Base-by-base conservation (phyloP, 2,888 invertebrate genomes). In the Amphipoea lucens region DNA sequence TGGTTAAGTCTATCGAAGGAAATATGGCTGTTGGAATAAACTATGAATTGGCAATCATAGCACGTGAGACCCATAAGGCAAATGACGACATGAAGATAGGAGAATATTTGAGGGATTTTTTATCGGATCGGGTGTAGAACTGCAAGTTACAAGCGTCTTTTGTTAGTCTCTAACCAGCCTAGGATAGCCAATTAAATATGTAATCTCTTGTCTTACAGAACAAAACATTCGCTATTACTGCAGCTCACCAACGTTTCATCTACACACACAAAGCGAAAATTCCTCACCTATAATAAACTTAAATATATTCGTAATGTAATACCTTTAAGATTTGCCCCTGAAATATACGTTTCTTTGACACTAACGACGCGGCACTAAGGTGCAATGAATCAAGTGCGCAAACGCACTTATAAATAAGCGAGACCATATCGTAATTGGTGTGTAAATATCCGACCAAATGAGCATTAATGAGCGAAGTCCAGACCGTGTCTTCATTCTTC, bases 381-480 rank as follows among this genome's bases (percentile, higher is more conserved):
- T 88, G 91, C 92, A 90, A 94, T 95, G 93, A 94, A 95, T 95
- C 95, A 95, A 91, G 82, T 89, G 88, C 86, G 85, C 89, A 86
- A 85, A 81, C 90, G 89, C 88, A 79, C 84, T 88, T 92, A 94
- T 95, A 95, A 95, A 94, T 94, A 94, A 92, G 90, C 91, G 88
- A 89, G 89, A 91, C 92, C 93, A 93, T 94, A 94, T 92, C 91
- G 92, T 95, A 95, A 96, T 96, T 95, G 96, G 94, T 92, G 93
- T 90, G 94, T 96, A 96, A 95, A 96, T 96, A 96, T 94, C 90
- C 91, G 81, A 85, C 91, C 91, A 94, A 94, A 94, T 95, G 94
- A 95, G 93, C 94, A 90, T 94, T 95, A 95, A 95, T 95, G 95
- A 95, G 92, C 90, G 73, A 86, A 89, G 87, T 90, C 89, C 90